Evolutionary conservation across 2,888 invertebrate genomes (phyloP).

Genomic region (Rhagophthalmus giganteus): DNA sequence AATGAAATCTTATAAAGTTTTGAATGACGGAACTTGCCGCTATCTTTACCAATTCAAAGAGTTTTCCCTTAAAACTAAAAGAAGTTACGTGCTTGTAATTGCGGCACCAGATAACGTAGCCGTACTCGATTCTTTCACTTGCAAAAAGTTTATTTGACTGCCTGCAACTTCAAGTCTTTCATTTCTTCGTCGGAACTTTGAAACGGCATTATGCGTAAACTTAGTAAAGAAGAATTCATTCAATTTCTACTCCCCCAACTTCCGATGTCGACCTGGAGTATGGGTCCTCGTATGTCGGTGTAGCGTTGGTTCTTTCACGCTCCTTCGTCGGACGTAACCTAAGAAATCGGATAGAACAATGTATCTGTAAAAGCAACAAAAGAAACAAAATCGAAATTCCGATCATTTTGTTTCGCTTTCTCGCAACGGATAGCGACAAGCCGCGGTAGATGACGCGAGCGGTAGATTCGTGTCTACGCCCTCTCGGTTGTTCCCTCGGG

Average conservation of each 20-base stretch:
- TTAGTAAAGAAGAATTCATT: constrained; percentile 22
- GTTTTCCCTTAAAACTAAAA: constrained; percentile 1
- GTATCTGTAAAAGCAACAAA: constrained; percentile 6
- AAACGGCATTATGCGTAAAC: constrained; percentile 31
- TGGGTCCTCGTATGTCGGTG: too few species aligned
- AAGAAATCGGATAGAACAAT: too few species aligned
- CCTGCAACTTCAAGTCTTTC: constrained; percentile 12
- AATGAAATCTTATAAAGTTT: neutral
- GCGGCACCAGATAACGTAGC: constrained; percentile 13
- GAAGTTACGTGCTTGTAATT: constrained; percentile 15
- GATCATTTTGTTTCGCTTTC: constrained; percentile 19
- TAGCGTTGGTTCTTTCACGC: too few species aligned
- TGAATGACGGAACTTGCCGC: neutral
- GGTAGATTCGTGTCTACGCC: constrained; percentile 32
- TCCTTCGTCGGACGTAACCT: too few species aligned
- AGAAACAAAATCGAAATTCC: constrained; percentile 14
- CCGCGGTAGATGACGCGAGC: constrained; percentile 33
- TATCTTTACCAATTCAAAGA: neutral
- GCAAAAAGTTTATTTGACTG: constrained; percentile 8
- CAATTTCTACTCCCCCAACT: constrained; percentile 24
- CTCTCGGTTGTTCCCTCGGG: constrained; percentile 30
- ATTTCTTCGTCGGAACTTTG: constrained; percentile 17
- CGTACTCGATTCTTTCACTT: constrained; percentile 8
- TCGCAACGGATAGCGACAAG: constrained; percentile 14
- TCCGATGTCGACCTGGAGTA: too few species aligned